Base-by-base conservation (phyloP, 2,113 vertebrate genomes). In the Zingel zingel region DNA sequence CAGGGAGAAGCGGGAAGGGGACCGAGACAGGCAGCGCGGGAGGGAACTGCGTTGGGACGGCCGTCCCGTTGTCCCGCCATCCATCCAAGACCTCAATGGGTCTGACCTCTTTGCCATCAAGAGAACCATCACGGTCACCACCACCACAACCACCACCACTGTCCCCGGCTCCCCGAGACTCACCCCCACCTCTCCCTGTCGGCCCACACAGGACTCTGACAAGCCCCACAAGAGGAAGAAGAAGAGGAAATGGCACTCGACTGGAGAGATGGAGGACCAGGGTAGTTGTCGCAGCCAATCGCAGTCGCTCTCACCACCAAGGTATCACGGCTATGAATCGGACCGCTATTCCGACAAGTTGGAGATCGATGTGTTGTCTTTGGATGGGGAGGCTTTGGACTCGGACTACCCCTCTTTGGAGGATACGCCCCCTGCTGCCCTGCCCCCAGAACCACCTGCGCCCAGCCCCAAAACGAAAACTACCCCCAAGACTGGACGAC, bases 21-120 rank as follows among this genome's bases (percentile, higher is more conserved):
- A 77, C 0, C 39, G 88, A 18, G 90, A 90, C 11, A 66, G 91
- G 4, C 93, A 94, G 1, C 88, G 90, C 0, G 94, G 94, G 27
- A 85, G 92, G 47, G 94, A 94, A 0, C 80, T 96, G 5, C 78
- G 92, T 23, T 78, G 96, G 45, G 96, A 97, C 3, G 92, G 95
- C 0, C 94, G 97, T 0, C 94, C 97, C 0, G 97, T 97, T 0
- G 97, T 99, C 45, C 98, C 98, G 0, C 97, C 98, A 0, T 98
- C 98, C 1, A 98, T 99, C 85, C 98, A 99, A 82, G 98, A 99
- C 79, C 96, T 99, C 2, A 98, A 96, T 1, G 97, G 97, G n/a
- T 95, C 97, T 0, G 97, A 98, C 12, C 95, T 99, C 0, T 97
- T 98, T 14, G 96, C 97, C 74, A 98, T 99, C 83, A 99, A 98